Conservation (phyloP, 2,113 vertebrate species). For the Python bivittatus region DNA sequence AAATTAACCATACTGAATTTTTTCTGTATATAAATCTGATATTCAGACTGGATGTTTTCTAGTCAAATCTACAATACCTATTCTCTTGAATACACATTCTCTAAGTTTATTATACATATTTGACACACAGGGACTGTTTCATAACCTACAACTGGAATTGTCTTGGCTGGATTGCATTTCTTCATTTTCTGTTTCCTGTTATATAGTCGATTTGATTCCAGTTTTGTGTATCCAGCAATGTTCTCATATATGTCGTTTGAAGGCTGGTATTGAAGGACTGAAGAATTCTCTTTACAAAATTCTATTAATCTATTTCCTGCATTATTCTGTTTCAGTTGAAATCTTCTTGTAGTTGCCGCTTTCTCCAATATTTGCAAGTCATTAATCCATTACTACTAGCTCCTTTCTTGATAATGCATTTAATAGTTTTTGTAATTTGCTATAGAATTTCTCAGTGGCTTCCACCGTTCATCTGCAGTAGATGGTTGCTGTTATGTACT, state of each 20-base stretch:
- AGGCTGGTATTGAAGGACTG: background rate
- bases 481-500: background rate
- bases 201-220: background rate
- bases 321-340: background rate
- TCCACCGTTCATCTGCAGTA: background rate
- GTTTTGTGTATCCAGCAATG: background rate
- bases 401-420: background rate
- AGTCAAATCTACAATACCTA: background rate
- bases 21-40: background rate
- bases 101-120: background rate
- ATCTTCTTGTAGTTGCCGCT: too few relatives aligned
- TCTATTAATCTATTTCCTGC: background rate
- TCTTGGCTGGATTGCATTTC: background rate
- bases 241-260: background rate
- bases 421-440: background rate
- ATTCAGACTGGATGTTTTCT: background rate
- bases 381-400: background rate
- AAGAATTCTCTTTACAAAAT: background rate
- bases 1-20: background rate
- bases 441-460: background rate
- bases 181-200: background rate
- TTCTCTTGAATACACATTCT: background rate
- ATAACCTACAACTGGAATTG: background rate
- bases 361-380: background rate
- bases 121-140: background rate